phyloP scores from a whole-genome alignment of 2,797 vertebrate genomes.

The Denticeps clupeoides region DNA sequence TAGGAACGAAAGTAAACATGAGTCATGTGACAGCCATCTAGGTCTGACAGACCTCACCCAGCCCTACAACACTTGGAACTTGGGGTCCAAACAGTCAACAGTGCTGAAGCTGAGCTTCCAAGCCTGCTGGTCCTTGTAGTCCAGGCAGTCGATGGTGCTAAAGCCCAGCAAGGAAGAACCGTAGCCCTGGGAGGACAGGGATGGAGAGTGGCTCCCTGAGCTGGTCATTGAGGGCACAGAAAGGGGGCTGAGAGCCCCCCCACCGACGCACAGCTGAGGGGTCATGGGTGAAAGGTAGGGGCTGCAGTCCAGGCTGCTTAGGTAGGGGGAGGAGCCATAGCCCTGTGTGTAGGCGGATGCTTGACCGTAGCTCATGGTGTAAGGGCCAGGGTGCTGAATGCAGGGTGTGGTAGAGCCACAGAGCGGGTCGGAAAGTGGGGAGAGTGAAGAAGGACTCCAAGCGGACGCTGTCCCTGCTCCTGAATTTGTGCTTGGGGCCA shows the following conservation, averaged over 20 bases:
- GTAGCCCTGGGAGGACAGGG: slow-evolving; percentile 74
- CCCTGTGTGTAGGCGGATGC: slow-evolving; percentile 64
- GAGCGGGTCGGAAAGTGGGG: slow-evolving; percentile 68
- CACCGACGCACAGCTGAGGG: slow-evolving; percentile 69
- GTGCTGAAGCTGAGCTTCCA: slow-evolving; percentile 87
- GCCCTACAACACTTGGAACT: slow-evolving; percentile 83
- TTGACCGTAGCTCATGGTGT: slow-evolving; percentile 74
- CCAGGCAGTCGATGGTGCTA: slow-evolving; percentile 76
- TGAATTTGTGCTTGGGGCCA: slow-evolving; percentile 43
- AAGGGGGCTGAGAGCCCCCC: slow-evolving; percentile 73
- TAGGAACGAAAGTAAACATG: too few species aligned
- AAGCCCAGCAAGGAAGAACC: slow-evolving; percentile 68
- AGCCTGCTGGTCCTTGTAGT: slow-evolving; percentile 82
- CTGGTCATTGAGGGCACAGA: slow-evolving; percentile 68
- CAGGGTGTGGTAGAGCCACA: slow-evolving; percentile 61
- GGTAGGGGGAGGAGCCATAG: slow-evolving; percentile 76
- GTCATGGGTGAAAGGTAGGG: slow-evolving; percentile 85
- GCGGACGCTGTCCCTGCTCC: slow-evolving; percentile 71
- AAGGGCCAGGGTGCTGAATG: slow-evolving; percentile 68
- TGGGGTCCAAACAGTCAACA: slow-evolving; percentile 82
- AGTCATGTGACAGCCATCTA: too few species aligned
- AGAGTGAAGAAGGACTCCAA: slow-evolving; percentile 78
- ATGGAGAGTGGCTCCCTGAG: slow-evolving; percentile 74
- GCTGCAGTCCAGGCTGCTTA: slow-evolving; percentile 76
- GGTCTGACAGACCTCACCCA: neutral